Percentiles rank a stretch among this genome's conserved stretches.
These are phyloP conservation scores for Thalassarche chlororhynchos DNA, from an alignment of 2,113 vertebrate species.

Conservation along the genomic window DNA sequence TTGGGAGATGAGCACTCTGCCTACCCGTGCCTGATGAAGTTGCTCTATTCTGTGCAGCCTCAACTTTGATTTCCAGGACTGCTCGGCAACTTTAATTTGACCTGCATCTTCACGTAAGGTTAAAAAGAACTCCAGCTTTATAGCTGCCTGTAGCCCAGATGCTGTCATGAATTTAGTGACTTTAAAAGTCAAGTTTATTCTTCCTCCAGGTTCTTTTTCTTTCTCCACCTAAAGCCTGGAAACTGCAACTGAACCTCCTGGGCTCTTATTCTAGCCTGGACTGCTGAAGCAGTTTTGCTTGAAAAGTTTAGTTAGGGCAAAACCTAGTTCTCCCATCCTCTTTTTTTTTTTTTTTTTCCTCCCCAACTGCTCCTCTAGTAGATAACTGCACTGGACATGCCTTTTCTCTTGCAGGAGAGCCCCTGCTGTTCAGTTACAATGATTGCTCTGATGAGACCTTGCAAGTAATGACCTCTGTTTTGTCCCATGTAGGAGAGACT, in stretches of 20 bases:
- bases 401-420: neutral
- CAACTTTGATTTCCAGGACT: neutral
- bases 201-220: neutral
- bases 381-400: neutral
- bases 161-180: rapidly evolving
- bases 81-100: neutral
- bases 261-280: neutral
- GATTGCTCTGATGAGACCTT: neutral
- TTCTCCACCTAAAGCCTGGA: neutral
- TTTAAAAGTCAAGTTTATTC: neutral
- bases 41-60: neutral
- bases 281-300: neutral
- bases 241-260: neutral
- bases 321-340: neutral
- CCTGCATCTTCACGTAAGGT: neutral
- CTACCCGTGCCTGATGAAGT: neutral
- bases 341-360: too few relatives aligned
- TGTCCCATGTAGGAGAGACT: neutral
- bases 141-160: neutral
- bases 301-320: neutral
- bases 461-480: neutral
- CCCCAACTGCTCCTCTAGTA: neutral
- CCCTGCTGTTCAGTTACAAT: neutral
- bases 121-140: neutral
- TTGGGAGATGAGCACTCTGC: rapidly evolving